Conservation (phyloP, 1,140 invertebrate species). For the Hypsibius dujardini region DNA sequence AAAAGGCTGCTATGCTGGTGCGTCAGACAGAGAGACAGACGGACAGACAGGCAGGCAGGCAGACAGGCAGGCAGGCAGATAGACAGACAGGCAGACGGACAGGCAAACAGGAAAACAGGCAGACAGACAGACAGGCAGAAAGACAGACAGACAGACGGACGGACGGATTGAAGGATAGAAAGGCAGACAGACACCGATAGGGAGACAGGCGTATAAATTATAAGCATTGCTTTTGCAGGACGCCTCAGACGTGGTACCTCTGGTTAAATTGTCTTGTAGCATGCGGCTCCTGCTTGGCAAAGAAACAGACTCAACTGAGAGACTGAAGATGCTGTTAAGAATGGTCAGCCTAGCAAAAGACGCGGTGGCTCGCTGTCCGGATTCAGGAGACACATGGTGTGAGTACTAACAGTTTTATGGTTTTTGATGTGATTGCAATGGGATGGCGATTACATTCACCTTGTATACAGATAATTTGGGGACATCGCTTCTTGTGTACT, state of each 20-base stretch:
- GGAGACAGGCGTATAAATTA: not conserved
- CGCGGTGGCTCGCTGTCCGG: not conserved
- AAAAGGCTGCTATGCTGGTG: constrained; percentile 8
- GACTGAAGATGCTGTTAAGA: not conserved
- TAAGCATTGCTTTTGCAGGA: constrained; percentile 6
- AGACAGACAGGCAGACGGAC: too few species aligned
- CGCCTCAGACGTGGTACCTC: not conserved
- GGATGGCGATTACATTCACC: too few species aligned
- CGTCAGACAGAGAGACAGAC: too few species aligned
- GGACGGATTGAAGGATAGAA: too few species aligned
- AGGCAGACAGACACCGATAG: too few species aligned
- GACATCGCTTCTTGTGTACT: not conserved
- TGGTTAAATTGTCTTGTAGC: not conserved
- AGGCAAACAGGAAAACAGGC: too few species aligned
- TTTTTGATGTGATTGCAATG: too few species aligned
- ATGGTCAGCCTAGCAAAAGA: not conserved
- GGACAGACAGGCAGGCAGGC: too few species aligned
- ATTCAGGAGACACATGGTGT: constrained; percentile 2
- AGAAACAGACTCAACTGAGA: not conserved
- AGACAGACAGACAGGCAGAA: too few species aligned
- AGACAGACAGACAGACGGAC: too few species aligned
- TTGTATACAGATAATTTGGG: constrained; percentile 6
- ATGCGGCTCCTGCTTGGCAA: not conserved
- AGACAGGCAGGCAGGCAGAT: too few species aligned
- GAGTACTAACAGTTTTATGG: not conserved